A percentile compares a stretch with the other conserved stretches of the same genome.
phyloP scores from a whole-genome alignment of 2,113 vertebrate genomes.

The Vireo altiloquus region DNA sequence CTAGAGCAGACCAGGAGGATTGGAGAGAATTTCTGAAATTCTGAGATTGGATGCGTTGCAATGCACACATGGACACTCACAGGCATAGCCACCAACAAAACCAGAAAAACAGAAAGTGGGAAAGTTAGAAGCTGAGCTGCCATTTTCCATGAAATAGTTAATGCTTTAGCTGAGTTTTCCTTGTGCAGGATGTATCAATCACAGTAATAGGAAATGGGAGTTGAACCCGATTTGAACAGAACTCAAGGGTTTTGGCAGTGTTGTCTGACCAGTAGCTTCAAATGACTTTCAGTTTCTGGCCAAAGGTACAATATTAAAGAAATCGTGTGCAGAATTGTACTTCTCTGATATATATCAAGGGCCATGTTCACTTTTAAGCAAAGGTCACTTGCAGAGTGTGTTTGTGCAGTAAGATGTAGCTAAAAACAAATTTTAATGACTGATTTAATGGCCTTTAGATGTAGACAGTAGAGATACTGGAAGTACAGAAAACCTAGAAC shows the following conservation, averaged over 20 bases:
- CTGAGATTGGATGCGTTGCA: background rate
- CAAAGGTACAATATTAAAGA: background rate
- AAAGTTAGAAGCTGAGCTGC: background rate
- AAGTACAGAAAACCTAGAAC: background rate
- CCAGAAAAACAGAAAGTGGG: background rate
- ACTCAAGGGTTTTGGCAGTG: background rate
- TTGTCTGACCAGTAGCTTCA: background rate
- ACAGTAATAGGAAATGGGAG: background rate
- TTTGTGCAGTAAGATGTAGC: background rate
- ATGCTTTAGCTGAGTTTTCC: background rate
- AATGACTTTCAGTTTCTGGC: background rate
- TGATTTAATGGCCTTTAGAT: background rate
- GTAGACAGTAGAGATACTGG: background rate
- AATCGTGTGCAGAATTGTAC: background rate
- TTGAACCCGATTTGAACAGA: background rate
- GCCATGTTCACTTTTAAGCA: background rate
- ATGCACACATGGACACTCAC: background rate
- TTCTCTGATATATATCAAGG: background rate
- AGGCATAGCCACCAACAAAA: background rate
- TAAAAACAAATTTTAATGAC: constrained; percentile 6
- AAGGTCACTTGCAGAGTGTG: background rate
- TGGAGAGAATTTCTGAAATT: background rate
- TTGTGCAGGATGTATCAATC: background rate
- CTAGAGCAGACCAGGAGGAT: background rate
- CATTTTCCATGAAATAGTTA: background rate